A percentile compares a stretch with the other conserved stretches of the same genome.
Conservation (phyloP, 2,797 vertebrate genomes). For the Vipera ursinii region DNA sequence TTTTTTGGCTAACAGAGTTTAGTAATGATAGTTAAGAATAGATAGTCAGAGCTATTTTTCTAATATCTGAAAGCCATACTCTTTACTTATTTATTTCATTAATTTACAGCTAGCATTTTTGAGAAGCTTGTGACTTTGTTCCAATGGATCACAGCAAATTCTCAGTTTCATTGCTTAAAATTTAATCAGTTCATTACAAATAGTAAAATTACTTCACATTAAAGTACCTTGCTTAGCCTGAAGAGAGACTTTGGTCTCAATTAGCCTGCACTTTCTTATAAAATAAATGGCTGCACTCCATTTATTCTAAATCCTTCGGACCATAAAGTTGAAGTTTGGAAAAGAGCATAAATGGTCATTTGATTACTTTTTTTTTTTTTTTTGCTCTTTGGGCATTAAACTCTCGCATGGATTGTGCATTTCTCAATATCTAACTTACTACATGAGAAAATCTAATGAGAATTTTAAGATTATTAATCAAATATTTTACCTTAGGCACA, state of each 20-base stretch:
- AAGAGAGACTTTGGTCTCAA: not conserved
- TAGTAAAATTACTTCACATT: constrained; percentile 34
- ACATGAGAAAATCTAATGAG: not conserved
- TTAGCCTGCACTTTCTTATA: constrained; percentile 14
- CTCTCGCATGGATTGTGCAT: not conserved
- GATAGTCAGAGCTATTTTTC: not conserved
- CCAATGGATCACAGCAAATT: constrained; percentile 37
- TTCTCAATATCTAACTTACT: not conserved
- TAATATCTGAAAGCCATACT: not conserved
- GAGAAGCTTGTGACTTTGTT: constrained; percentile 18
- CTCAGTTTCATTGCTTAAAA: constrained; percentile 40
- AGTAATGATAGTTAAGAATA: not conserved
- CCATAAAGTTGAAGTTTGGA: constrained; percentile 19
- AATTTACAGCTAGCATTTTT: not conserved
- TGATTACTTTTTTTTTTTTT: not conserved
- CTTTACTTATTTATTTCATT: not conserved
- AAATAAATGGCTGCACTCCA: not conserved
- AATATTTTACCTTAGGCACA: constrained; percentile 60
- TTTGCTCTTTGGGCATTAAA: not conserved
- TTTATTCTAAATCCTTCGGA: not conserved
- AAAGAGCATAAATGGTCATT: not conserved
- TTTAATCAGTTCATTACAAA: constrained; percentile 34
- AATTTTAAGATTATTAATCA: constrained; percentile 11
- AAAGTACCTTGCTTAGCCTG: constrained; percentile 16
- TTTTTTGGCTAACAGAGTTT: not conserved